Percentiles rank a stretch among this genome's conserved stretches.
phyloP scores from a whole-genome alignment of 2,888 invertebrate genomes.

The Diarsia mendica region DNA sequence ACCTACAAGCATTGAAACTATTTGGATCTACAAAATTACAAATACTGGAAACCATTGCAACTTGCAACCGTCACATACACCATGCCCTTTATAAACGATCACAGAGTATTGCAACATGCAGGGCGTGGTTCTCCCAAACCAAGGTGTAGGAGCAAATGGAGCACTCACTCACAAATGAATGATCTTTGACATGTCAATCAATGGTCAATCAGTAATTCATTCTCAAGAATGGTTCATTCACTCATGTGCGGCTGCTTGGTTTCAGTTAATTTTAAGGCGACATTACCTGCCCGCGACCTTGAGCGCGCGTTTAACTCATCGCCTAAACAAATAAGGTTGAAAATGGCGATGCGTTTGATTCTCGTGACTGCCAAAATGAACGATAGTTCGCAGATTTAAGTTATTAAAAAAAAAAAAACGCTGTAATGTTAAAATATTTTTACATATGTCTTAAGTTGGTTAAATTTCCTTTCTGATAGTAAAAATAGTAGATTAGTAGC shows the following conservation, averaged over 20 bases:
- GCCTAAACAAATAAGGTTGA: no score
- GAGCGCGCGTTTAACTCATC: no score
- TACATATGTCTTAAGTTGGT: no score
- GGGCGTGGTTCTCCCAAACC: constrained; percentile 48
- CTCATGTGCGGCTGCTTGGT: background rate
- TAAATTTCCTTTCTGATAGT: no score
- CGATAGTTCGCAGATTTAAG: no score
- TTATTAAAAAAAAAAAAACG: no score
- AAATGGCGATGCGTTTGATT: no score
- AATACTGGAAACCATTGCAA: constrained; percentile 41
- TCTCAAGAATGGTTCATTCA: background rate
- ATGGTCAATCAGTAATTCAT: background rate
- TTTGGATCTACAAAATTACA: constrained; percentile 15
- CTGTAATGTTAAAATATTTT: no score
- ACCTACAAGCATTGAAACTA: background rate
- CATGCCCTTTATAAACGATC: constrained; percentile 44
- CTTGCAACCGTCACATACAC: constrained; percentile 25
- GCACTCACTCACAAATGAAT: background rate
- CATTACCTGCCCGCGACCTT: no score
- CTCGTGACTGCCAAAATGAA: no score
- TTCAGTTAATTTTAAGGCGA: background rate
- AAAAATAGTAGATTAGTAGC: no score
- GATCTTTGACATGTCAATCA: background rate
- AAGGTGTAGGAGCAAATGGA: constrained; percentile 33
- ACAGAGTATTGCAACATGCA: constrained; percentile 49